Conservation (phyloP, 2,797 vertebrate species). For the Myotis myotis region DNA sequence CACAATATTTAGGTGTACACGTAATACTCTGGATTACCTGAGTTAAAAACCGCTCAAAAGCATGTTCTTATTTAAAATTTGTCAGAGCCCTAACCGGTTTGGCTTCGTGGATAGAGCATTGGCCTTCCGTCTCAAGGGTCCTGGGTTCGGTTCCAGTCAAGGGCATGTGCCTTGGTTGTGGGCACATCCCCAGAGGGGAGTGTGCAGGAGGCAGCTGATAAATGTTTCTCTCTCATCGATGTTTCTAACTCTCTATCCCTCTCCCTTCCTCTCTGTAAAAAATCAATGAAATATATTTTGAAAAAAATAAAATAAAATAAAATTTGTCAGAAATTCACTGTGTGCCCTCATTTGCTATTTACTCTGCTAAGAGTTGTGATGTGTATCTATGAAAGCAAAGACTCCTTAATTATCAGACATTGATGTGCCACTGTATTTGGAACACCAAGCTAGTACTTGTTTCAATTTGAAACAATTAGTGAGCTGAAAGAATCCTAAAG, state of each 20-base stretch:
- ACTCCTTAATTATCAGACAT: neutral
- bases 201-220: too few relatives aligned
- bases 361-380: neutral
- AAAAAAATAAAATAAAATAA: neutral
- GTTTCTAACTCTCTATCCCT: too few relatives aligned
- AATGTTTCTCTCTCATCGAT: too few relatives aligned
- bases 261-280: too few relatives aligned
- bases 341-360: neutral
- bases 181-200: too few relatives aligned
- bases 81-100: neutral
- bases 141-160: too few relatives aligned
- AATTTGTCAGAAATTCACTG: neutral
- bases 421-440: neutral
- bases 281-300: too few relatives aligned
- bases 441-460: neutral
- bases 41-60: neutral
- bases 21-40: neutral
- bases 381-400: neutral
- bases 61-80: neutral
- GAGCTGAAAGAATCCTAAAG: neutral
- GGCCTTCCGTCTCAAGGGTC: too few relatives aligned
- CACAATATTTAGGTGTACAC: neutral
- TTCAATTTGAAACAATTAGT: conserved; percentile 30
- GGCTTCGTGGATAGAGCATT: too few relatives aligned
- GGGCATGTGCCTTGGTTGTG: too few relatives aligned